phyloP scores from a whole-genome alignment of 2,888 invertebrate genomes.

The Monopis laevigella region DNA sequence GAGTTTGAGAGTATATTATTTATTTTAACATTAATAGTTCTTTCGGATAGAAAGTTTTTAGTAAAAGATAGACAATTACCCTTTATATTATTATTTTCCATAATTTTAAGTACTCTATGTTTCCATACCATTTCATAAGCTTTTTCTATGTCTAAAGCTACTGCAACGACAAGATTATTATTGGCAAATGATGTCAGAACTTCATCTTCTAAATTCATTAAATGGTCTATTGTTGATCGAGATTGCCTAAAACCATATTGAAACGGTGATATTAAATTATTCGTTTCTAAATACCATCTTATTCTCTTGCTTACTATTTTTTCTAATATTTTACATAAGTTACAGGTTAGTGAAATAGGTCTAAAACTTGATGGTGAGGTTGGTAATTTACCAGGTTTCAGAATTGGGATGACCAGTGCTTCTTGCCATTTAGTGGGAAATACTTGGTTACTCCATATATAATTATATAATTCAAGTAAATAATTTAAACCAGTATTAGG shows the following conservation, averaged over 20 bases:
- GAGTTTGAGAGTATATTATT: slow-evolving; percentile 1
- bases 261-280: slow-evolving; percentile 11
- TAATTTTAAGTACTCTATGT: slow-evolving; percentile 14
- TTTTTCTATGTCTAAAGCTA: slow-evolving; percentile 18
- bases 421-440: slow-evolving; percentile 19
- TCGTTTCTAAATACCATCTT: slow-evolving; percentile 15
- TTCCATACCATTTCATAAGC: slow-evolving; percentile 20
- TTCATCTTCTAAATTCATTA: slow-evolving; percentile 16
- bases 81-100: slow-evolving; percentile 11
- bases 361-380: slow-evolving; percentile 15
- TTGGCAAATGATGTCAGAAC: slow-evolving; percentile 16
- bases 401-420: slow-evolving; percentile 19
- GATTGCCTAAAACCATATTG: slow-evolving; percentile 18
- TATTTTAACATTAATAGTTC: slow-evolving; percentile 15
- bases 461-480: slow-evolving; percentile 5
- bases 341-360: slow-evolving; percentile 18
- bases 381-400: slow-evolving; percentile 17
- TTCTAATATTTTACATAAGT: slow-evolving; percentile 16
- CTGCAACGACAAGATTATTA: slow-evolving; percentile 13
- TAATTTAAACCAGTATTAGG: slow-evolving; percentile 15
- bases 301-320: slow-evolving; percentile 18
- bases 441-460: slow-evolving; percentile 13
- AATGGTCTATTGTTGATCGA: slow-evolving; percentile 17
- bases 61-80: slow-evolving; percentile 14
- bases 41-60: slow-evolving; percentile 13